These are phyloP conservation scores for Rhopilema esculentum DNA, from an alignment of 30 jellyfish, hydroid and myxozoan genomes.

Conservation along the genomic window DNA sequence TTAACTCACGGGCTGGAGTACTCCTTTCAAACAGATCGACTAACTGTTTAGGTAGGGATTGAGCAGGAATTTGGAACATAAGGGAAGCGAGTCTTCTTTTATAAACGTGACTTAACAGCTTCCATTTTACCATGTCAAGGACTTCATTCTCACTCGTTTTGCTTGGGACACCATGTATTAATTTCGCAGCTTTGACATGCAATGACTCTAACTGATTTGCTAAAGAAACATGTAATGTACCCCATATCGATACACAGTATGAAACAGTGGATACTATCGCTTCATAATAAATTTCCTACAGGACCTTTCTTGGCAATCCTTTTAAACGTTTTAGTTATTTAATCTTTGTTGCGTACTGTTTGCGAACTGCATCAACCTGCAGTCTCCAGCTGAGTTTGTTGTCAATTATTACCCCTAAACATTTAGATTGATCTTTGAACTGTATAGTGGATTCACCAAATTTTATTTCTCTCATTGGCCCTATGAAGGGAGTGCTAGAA, in stretches of 20 bases:
- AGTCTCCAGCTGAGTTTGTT: conserved; percentile 51
- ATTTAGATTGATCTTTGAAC: conserved; percentile 41
- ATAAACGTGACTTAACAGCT: conserved; percentile 24
- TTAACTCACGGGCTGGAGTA: conserved; percentile 48
- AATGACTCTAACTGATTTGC: conserved; percentile 28
- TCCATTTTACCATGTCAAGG: conserved; percentile 58
- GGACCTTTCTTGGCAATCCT: too few relatives aligned
- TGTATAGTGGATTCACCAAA: conserved; percentile 37
- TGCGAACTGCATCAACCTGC: conserved; percentile 38
- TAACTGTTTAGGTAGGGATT: conserved; percentile 56
- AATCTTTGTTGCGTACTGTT: too few relatives aligned
- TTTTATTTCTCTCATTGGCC: conserved; percentile 54
- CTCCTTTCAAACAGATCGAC: conserved; percentile 48
- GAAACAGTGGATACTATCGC: conserved; percentile 1
- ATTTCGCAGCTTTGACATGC: conserved; percentile 55
- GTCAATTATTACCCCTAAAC: conserved; percentile 49
- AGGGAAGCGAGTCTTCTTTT: conserved; percentile 56
- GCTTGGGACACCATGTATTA: conserved; percentile 49
- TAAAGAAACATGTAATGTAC: conserved; percentile 10
- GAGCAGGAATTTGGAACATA: conserved; percentile 44
- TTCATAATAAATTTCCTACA: too few relatives aligned
- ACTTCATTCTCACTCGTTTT: conserved; percentile 45
- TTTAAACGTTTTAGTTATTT: too few relatives aligned
- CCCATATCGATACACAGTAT: conserved; percentile 26
- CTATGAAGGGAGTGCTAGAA: conserved; percentile 56